Evolutionary conservation across 2,888 invertebrate species (phyloP).

Genomic region (Aleiodes testaceus): DNA sequence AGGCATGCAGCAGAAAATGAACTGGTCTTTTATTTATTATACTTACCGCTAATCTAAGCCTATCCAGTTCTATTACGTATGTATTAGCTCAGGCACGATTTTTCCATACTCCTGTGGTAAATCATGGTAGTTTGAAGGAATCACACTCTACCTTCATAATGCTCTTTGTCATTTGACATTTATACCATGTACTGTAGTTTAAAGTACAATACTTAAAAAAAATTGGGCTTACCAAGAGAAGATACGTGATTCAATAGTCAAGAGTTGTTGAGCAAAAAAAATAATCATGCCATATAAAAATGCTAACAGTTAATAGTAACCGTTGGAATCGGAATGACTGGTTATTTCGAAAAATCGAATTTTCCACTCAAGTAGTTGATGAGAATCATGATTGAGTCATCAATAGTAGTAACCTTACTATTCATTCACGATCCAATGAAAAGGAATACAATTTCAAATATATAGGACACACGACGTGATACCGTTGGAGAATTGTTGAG

Average conservation of each 20-base stretch:
- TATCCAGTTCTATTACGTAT: not conserved
- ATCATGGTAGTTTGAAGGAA: not conserved
- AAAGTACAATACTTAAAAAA: no score
- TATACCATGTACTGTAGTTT: no score
- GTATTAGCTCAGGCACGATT: not conserved
- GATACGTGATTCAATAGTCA: no score
- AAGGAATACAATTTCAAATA: not conserved
- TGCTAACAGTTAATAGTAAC: no score
- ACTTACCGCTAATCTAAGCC: not conserved
- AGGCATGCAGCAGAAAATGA: not conserved
- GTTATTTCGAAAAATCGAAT: not conserved
- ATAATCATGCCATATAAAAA: no score
- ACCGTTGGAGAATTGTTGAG: not conserved
- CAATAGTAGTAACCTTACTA: no score
- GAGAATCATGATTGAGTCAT: not conserved
- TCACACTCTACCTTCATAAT: not conserved
- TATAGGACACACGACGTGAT: slow-evolving; percentile 1
- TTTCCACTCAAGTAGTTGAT: not conserved
- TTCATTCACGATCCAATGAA: no score
- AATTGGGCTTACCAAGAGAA: no score
- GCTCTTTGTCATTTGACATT: no score
- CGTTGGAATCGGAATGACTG: not conserved
- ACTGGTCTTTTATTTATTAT: not conserved
- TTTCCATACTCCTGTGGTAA: not conserved
- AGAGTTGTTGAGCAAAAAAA: no score